Conservation (phyloP, 2,113 vertebrate species). For the Myrmophylax atrothorax region DNA sequence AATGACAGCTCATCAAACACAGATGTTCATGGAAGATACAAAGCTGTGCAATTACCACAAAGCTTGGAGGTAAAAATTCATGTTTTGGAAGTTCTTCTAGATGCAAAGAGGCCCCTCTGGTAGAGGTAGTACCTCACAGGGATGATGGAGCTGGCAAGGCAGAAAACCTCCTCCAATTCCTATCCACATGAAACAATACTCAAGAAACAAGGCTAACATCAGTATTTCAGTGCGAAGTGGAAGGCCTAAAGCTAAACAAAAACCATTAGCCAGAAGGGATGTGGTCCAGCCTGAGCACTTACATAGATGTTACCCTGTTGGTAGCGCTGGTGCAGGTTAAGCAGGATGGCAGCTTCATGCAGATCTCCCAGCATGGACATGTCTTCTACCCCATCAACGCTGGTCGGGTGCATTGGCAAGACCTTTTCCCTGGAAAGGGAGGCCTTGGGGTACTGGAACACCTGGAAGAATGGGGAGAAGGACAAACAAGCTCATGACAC, state of each 20-base stretch:
- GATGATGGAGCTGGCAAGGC: background rate
- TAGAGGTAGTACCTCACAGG: background rate
- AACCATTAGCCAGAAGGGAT: background rate
- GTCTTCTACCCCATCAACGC: constrained; percentile 85
- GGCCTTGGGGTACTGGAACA: constrained; percentile 71
- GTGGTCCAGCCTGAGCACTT: background rate
- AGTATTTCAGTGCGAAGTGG: background rate
- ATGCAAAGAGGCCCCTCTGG: background rate
- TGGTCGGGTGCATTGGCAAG: constrained; percentile 84
- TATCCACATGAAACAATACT: background rate
- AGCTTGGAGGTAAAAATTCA: background rate
- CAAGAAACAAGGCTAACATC: background rate
- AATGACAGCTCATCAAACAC: background rate
- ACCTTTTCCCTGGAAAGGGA: constrained; percentile 79
- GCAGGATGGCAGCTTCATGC: constrained; percentile 90
- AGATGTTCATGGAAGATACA: background rate
- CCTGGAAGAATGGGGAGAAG: constrained; percentile 64
- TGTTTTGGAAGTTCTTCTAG: background rate
- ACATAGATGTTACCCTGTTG: constrained; percentile 87
- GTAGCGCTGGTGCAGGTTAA: constrained; percentile 88
- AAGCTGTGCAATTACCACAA: background rate
- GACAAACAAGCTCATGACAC: background rate
- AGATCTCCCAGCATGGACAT: constrained; percentile 88
- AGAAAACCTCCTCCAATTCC: background rate
- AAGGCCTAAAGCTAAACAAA: background rate